phyloP scores from a whole-genome alignment of 2,888 invertebrate species.

The Piscicola geometra region DNA sequence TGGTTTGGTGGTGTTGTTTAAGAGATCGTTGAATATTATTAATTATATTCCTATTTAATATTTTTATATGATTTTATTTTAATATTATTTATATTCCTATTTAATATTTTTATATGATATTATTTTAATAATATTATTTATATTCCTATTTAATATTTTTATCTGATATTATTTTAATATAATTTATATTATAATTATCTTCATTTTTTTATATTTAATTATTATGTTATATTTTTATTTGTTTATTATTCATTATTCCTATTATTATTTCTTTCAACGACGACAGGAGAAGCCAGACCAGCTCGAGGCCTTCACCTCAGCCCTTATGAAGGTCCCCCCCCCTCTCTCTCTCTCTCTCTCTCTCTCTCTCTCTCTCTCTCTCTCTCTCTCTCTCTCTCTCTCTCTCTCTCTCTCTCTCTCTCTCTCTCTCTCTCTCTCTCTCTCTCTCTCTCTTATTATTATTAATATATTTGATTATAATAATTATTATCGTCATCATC shows the following conservation, averaged over 20 bases:
- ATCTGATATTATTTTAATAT: not conserved
- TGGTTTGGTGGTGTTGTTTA: no score
- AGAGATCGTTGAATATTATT: no score
- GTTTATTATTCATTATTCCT: not conserved
- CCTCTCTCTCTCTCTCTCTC: slow-evolving; percentile 26
- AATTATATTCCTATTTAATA: not conserved
- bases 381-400: slow-evolving; percentile 34
- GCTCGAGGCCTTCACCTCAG: not conserved
- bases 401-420: slow-evolving; percentile 34
- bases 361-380: slow-evolving; percentile 20
- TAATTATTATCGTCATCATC: not conserved
- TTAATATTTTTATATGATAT: not conserved
- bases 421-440: slow-evolving; percentile 35
- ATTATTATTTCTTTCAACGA: slow-evolving; percentile 1
- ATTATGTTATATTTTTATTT: not conserved
- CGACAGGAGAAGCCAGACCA: slow-evolving; percentile 3
- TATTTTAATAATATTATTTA: no score
- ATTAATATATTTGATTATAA: not conserved
- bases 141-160: not conserved
- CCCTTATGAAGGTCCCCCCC: slow-evolving; percentile 26
- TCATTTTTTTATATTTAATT: not conserved
- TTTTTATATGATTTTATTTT: no score
- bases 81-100: no score
- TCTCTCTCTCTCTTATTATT: slow-evolving; percentile 31
- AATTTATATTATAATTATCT: not conserved